Evolutionary conservation across 1,140 invertebrate genomes (phyloP).

Genomic region (Drosophila quadrilineata): DNA sequence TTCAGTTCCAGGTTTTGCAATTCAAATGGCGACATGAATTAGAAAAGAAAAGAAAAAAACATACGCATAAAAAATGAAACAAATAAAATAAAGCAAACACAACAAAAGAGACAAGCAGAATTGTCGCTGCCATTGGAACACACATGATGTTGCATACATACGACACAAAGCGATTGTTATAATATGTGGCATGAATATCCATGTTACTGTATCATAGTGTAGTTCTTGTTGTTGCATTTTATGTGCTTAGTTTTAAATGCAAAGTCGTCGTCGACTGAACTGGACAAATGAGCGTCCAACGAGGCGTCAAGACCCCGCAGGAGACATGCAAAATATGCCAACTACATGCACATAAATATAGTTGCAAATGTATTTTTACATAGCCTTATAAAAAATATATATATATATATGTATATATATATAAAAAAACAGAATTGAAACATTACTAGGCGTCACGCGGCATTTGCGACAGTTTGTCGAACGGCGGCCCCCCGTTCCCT

Average conservation of each 20-base stretch:
- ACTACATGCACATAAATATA: neutral
- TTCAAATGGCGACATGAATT: slow-evolving; percentile 16
- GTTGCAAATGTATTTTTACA: no score
- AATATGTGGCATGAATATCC: slow-evolving; percentile 12
- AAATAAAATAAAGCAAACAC: neutral
- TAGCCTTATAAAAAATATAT: slow-evolving; percentile 9
- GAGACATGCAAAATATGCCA: slow-evolving; percentile 36
- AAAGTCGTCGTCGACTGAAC: neutral
- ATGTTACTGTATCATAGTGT: no score
- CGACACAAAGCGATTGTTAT: slow-evolving; percentile 22
- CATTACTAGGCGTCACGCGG: slow-evolving; percentile 63
- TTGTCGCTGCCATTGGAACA: slow-evolving; percentile 1
- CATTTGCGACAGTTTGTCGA: slow-evolving; percentile 60
- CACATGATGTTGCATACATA: slow-evolving; percentile 1
- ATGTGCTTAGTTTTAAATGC: neutral
- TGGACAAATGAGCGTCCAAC: slow-evolving; percentile 34
- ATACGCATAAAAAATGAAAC: no score
- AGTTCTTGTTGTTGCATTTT: slow-evolving; percentile 2
- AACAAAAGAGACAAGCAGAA: neutral
- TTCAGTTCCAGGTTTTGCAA: slow-evolving; percentile 3
- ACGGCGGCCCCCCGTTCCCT: slow-evolving; percentile 22
- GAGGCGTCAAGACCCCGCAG: slow-evolving; percentile 38
- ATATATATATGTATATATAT: neutral
- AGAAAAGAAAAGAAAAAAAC: no score
- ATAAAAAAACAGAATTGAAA: slow-evolving; percentile 44